phyloP scores from a whole-genome alignment of 2,888 invertebrate genomes.

The Apantesis nais region DNA sequence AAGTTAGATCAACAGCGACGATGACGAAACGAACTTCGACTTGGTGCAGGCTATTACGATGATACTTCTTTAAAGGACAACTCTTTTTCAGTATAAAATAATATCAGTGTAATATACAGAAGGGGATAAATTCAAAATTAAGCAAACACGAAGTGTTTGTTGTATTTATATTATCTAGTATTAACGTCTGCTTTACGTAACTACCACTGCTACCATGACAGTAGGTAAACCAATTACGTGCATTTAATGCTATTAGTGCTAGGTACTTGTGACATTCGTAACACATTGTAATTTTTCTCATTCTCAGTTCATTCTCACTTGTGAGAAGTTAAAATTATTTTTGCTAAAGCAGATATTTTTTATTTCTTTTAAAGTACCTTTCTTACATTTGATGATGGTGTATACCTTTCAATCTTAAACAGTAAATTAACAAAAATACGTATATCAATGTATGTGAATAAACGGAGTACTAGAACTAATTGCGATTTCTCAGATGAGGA shows the following conservation, averaged over 20 bases:
- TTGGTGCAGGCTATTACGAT: too few relatives aligned
- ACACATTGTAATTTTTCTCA: constrained; percentile 48
- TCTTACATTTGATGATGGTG: constrained; percentile 30
- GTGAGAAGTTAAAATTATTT: constrained; percentile 22
- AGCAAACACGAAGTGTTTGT: not conserved
- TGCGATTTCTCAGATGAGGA: constrained; percentile 50
- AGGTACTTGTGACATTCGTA: constrained; percentile 42
- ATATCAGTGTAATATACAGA: too few relatives aligned
- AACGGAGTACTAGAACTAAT: not conserved
- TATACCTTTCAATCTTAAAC: constrained; percentile 4
- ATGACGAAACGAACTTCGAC: too few relatives aligned
- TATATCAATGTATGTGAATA: constrained; percentile 19
- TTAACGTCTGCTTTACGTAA: constrained; percentile 28
- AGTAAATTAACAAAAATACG: not conserved
- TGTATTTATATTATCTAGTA: not conserved
- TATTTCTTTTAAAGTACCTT: not conserved
- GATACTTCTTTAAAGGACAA: too few relatives aligned
- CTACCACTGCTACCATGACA: constrained; percentile 32
- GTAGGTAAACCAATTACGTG: constrained; percentile 70
- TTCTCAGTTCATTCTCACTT: constrained; percentile 36
- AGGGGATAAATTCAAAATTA: not conserved
- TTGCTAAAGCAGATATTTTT: not conserved
- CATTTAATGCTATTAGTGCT: constrained; percentile 71
- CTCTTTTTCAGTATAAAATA: too few relatives aligned
- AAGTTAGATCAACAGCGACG: too few relatives aligned